Evolutionary conservation across 2,888 invertebrate genomes (phyloP).

Genomic region (Tribolium freemani): DNA sequence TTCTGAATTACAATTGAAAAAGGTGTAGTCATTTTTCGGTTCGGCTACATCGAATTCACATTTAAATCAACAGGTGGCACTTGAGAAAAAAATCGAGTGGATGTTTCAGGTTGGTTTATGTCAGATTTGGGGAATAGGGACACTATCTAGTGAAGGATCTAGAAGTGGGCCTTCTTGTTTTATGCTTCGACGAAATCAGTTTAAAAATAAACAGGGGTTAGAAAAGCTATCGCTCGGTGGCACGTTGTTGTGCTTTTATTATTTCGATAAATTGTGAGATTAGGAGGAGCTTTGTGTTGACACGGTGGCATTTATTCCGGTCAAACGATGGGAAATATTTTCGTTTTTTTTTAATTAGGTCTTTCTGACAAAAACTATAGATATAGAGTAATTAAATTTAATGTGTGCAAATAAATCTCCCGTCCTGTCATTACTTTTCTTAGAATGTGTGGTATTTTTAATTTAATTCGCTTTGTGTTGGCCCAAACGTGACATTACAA

Average conservation of each 20-base stretch:
- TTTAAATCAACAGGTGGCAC: slow-evolving; percentile 28
- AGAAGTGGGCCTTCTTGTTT: slow-evolving; percentile 18
- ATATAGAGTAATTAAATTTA: too few species aligned
- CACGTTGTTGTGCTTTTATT: slow-evolving; percentile 18
- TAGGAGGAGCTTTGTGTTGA: slow-evolving; percentile 7
- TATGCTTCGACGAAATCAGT: slow-evolving; percentile 25
- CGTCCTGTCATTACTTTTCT: background rate
- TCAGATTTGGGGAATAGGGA: slow-evolving; percentile 24
- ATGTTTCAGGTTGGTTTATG: slow-evolving; percentile 23
- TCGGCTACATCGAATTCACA: background rate
- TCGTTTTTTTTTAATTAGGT: background rate
- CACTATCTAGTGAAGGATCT: slow-evolving; percentile 27
- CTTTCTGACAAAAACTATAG: background rate
- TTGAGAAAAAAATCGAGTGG: slow-evolving; percentile 29
- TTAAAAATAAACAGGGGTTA: slow-evolving; percentile 34
- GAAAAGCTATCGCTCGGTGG: slow-evolving; percentile 20
- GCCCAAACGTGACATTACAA: background rate
- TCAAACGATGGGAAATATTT: too few species aligned
- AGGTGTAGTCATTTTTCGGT: background rate
- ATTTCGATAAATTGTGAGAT: slow-evolving; percentile 8
- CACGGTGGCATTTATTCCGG: slow-evolving; percentile 1
- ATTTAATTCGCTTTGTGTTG: background rate
- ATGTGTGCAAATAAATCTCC: too few species aligned
- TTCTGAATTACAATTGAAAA: too few species aligned
- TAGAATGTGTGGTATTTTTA: background rate